Base-by-base conservation (phyloP, 1,140 invertebrate species). In the Whitmania pigra region DNA sequence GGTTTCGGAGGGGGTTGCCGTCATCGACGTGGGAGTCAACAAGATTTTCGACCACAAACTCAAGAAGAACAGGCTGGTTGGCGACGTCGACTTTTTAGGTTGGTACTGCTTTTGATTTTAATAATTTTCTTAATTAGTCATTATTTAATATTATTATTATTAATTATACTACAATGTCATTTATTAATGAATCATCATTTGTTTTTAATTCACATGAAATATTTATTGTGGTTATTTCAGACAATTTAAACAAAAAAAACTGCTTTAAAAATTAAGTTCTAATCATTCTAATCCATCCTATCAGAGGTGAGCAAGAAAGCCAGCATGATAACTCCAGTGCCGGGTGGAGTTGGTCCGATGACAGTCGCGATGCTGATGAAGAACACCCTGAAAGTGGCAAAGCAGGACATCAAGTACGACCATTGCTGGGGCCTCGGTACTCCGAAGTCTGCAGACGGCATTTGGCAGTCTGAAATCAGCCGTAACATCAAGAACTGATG, bases 21-120 rank as follows among this genome's bases (percentile, higher is more conserved):
- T 99, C n/a, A 97, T 99, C 76, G 97, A 99, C 81, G 99, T 96
- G 84, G 97, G 97, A 55, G 99, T 99, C 71, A 98, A 95, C 83
- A 86, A 89, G 7, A 89, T 96, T 76, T 86, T 90, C 83, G 92
- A 92, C 94, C 71, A 72, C 7, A 78, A 85, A 73, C 83, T 85
- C 3, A 88, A 88, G 5, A 88, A 88, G 77, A 85, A 83, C 87
- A 79, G 87, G 80, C 81, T 93, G n/a, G 89, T 92, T 25, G 92
- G 92, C 9, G 92, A 94, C 82, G 90, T 92, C 17, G 89, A 93
- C 79, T 94, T 88, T 85, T 87, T 92, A 75, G 76, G 81, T 82
- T 63, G 22, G 29, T 43, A 20, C 22, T 13, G 11, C 29, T 63
- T 63, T 63, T 63, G 22, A 0, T 2, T 31, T 2, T 31, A 15